These are phyloP conservation scores for Alectoris magna DNA, from an alignment of 2,797 vertebrate genomes.

Conservation along the genomic window DNA sequence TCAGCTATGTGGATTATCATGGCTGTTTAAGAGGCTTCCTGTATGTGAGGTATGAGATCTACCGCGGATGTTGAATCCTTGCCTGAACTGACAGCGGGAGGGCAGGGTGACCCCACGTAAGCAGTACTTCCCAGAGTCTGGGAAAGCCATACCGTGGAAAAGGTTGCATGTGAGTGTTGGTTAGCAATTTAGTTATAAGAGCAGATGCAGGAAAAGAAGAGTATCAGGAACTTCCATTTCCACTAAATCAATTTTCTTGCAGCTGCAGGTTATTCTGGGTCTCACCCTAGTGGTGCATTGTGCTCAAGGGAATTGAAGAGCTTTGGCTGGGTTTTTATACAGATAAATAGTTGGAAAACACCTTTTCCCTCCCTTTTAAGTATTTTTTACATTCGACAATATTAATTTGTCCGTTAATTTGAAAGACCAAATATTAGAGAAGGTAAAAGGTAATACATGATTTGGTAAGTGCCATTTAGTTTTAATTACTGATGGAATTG, in stretches of 20 bases:
- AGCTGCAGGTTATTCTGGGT: slow-evolving; percentile 24
- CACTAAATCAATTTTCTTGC: slow-evolving; percentile 36
- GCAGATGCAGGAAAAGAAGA: neutral
- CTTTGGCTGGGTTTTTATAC: neutral
- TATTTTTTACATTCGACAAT: neutral
- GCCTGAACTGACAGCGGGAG: neutral
- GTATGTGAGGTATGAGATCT: too few relatives aligned
- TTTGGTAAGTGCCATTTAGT: neutral
- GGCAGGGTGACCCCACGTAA: neutral
- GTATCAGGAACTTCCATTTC: slow-evolving; percentile 14
- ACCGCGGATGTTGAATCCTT: neutral
- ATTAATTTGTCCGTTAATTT: slow-evolving; percentile 9
- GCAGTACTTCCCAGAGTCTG: neutral
- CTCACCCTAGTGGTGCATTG: neutral
- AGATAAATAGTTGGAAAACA: slow-evolving; percentile 10
- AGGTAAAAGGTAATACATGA: neutral
- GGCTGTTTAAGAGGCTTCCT: rapidly evolving
- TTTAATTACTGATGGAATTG: slow-evolving; percentile 42
- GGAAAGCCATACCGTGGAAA: neutral
- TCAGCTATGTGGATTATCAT: neutral
- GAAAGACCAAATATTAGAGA: neutral
- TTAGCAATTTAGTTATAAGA: neutral
- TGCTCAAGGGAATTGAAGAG: neutral
- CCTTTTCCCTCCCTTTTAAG: neutral
- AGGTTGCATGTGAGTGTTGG: neutral